Evolutionary conservation across 1,140 invertebrate genomes (phyloP).

Genomic region (Macrostomum lignano): DNA sequence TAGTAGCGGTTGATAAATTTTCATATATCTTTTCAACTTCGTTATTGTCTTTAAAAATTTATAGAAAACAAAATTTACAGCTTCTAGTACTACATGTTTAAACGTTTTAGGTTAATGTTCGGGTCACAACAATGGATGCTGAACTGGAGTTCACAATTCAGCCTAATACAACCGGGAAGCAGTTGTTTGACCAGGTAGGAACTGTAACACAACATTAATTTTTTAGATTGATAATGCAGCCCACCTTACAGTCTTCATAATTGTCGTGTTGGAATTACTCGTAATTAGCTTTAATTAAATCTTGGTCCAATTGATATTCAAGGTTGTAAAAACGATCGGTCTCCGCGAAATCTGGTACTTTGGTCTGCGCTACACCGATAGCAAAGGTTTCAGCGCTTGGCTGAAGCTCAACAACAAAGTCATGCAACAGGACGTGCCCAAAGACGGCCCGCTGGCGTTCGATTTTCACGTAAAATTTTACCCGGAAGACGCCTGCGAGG

Average conservation of each 20-base stretch:
- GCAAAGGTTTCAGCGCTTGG: slow-evolving; percentile 86
- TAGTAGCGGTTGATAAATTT: too few relatives aligned
- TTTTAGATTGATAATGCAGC: background rate
- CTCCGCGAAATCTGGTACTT: slow-evolving; percentile 98
- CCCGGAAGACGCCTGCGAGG: slow-evolving; percentile 77
- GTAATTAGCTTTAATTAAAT: background rate
- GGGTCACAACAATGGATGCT: slow-evolving; percentile 90
- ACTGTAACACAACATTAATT: slow-evolving; percentile 1
- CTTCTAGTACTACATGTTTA: background rate
- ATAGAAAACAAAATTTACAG: too few relatives aligned
- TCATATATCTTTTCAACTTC: too few relatives aligned
- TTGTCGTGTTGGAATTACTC: background rate
- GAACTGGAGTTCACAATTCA: slow-evolving; percentile 96
- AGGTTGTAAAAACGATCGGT: slow-evolving; percentile 90
- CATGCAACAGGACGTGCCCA: slow-evolving; percentile 69
- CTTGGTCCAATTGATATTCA: background rate
- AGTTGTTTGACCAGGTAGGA: slow-evolving; percentile 60
- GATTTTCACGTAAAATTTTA: slow-evolving; percentile 93
- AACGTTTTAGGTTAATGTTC: slow-evolving; percentile 37
- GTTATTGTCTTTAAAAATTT: too few relatives aligned
- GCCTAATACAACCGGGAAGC: slow-evolving; percentile 77
- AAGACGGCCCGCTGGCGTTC: slow-evolving; percentile 72
- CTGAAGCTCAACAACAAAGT: slow-evolving; percentile 99
- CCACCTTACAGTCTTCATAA: too few relatives aligned
- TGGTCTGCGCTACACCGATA: slow-evolving; percentile 90